These are phyloP conservation scores for Pluvianellus socialis DNA, from an alignment of 2,113 vertebrate species.

Conservation along the genomic window DNA sequence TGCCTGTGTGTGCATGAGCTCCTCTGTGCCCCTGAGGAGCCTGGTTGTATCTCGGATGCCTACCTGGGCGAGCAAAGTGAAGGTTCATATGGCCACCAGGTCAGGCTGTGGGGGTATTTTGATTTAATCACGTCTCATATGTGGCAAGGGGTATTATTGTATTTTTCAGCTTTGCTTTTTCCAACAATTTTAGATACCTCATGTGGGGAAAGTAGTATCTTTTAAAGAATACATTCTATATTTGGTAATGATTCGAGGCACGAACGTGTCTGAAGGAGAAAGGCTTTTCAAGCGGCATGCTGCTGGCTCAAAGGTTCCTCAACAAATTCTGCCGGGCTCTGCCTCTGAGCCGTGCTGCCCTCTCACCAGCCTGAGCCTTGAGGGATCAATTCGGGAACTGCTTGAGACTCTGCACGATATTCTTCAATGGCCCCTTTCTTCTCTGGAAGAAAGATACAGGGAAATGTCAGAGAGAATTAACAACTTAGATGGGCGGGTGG, in stretches of 20 bases:
- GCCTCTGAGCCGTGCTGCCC: conserved; percentile 2
- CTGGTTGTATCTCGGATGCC: accelerated
- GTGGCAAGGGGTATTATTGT: not conserved
- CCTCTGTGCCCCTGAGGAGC: accelerated
- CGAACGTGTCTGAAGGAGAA: conserved; percentile 8
- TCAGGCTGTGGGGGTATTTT: not conserved
- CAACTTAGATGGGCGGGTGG: not conserved
- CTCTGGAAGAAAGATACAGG: conserved; percentile 4
- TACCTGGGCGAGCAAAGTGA: not conserved
- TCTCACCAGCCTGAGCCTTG: conserved; percentile 25
- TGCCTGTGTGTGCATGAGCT: accelerated
- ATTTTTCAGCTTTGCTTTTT: conserved; percentile 23
- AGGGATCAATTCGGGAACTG: conserved; percentile 19
- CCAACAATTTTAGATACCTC: conserved; percentile 12
- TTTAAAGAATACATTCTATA: conserved; percentile 38
- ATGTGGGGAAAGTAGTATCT: conserved; percentile 24
- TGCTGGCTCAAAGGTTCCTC: conserved; percentile 47
- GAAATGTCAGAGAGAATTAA: conserved; percentile 37
- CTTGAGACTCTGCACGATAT: conserved; percentile 22
- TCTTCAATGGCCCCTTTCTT: conserved; percentile 25
- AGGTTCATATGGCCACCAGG: not conserved
- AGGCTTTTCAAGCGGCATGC: conserved; percentile 36
- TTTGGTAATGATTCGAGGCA: conserved; percentile 33
- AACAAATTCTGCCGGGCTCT: conserved; percentile 14
- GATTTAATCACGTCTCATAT: not conserved